Conservation (phyloP, 2,888 invertebrate genomes). For the Andrena bucephala region DNA sequence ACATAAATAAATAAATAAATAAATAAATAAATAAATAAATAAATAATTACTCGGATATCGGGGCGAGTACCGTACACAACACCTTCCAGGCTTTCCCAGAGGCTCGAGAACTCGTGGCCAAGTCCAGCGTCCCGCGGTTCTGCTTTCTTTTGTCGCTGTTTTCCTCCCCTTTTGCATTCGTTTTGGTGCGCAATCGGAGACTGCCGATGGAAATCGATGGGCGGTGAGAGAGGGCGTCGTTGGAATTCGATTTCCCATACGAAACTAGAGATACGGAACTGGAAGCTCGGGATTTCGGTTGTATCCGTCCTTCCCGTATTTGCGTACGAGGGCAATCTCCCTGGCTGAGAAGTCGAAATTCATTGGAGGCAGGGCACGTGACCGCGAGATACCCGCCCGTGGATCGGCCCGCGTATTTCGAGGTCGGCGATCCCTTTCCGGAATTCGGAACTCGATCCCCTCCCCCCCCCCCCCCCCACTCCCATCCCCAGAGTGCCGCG, state of each 20-base stretch:
- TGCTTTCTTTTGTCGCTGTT: background rate
- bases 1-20: no score
- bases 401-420: constrained; percentile 17
- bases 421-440: constrained; percentile 29
- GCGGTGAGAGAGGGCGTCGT: background rate
- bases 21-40: no score
- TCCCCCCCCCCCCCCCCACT: background rate
- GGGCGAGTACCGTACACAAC: no score
- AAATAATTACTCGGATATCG: no score
- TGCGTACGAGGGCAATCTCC: constrained; percentile 28
- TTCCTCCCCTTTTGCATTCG: background rate
- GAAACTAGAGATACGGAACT: constrained; percentile 7
- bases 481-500: background rate
- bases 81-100: background rate
- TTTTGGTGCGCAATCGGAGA: background rate
- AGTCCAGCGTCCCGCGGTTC: no score
- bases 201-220: constrained; percentile 22
- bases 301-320: constrained; percentile 12
- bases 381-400: constrained; percentile 12
- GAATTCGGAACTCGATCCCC: constrained; percentile 22
- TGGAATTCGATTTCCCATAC: constrained; percentile 35
- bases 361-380: constrained; percentile 25
- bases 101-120: background rate
- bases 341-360: constrained; percentile 31
- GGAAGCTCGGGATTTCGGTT: constrained; percentile 27